Evolutionary conservation across 2,113 vertebrate genomes (phyloP).

Genomic region (Serranochromis macrocephalus): DNA sequence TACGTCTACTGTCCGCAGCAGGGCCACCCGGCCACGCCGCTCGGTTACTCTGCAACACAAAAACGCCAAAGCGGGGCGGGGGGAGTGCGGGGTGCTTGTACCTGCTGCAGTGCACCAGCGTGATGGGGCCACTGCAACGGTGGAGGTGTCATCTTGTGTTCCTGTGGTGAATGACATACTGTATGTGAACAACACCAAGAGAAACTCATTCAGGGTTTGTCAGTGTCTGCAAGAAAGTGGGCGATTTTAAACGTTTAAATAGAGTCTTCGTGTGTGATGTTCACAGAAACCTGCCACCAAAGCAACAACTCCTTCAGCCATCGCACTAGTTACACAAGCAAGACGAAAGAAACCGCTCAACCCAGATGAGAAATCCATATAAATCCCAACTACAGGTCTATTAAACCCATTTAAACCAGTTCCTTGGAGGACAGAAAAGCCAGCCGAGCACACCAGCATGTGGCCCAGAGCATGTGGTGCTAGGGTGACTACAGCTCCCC

Average conservation of each 20-base stretch:
- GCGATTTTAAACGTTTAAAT: background rate
- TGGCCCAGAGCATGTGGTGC: background rate
- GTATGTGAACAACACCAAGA: background rate
- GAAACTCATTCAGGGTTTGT: background rate
- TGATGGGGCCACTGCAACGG: slow-evolving; percentile 18
- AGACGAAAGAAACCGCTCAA: background rate
- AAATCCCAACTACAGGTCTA: background rate
- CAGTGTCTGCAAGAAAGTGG: background rate
- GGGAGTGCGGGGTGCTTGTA: background rate
- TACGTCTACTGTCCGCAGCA: background rate
- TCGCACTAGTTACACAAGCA: background rate
- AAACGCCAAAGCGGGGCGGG: background rate
- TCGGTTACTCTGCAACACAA: background rate
- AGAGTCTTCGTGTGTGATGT: background rate
- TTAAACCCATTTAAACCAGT: background rate
- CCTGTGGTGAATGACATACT: slow-evolving; percentile 43
- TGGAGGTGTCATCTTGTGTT: slow-evolving; percentile 52
- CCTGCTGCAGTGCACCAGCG: slow-evolving; percentile 42
- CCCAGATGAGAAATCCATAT: background rate
- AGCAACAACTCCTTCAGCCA: background rate
- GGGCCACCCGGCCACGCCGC: background rate
- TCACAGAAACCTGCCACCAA: background rate
- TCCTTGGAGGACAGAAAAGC: background rate
- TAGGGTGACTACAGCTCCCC: background rate
- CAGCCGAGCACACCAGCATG: background rate